These are phyloP conservation scores for Watsonalla cultraria DNA, from an alignment of 2,888 invertebrate genomes.

Conservation along the genomic window DNA sequence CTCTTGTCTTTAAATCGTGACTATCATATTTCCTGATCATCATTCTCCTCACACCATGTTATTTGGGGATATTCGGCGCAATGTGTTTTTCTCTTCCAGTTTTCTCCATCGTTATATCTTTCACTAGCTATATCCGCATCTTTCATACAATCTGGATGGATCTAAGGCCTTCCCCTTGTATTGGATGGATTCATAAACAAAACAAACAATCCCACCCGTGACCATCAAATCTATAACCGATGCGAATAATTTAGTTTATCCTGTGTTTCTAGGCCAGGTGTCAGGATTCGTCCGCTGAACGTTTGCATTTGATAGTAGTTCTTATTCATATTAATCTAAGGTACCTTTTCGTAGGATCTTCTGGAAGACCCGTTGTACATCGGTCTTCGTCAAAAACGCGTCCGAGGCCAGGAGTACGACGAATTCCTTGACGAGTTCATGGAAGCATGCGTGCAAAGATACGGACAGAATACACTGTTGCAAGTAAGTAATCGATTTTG, in stretches of 20 bases:
- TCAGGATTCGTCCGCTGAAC: not conserved
- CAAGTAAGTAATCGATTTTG: slow-evolving; percentile 64
- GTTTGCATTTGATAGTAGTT: not conserved
- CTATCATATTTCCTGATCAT: no score
- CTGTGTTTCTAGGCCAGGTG: slow-evolving; percentile 9
- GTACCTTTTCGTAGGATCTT: slow-evolving; percentile 79
- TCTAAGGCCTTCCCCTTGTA: no score
- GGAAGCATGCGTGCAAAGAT: slow-evolving; percentile 92
- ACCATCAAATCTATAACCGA: slow-evolving; percentile 4
- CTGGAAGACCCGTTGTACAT: slow-evolving; percentile 97
- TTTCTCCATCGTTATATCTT: no score
- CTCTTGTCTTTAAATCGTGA: no score
- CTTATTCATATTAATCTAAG: not conserved
- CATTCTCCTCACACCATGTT: no score
- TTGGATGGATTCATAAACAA: not conserved
- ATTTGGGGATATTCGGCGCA: no score
- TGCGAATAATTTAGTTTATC: slow-evolving; percentile 14
- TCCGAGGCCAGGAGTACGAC: slow-evolving; percentile 92
- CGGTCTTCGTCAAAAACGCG: slow-evolving; percentile 91
- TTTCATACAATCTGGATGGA: no score
- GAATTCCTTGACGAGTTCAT: slow-evolving; percentile 98
- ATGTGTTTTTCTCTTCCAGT: no score
- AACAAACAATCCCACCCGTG: not conserved
- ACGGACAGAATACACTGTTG: slow-evolving; percentile 90
- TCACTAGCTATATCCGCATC: no score